Evolutionary conservation across 2,797 vertebrate species (phyloP), one percentile per base, ranked within the genome.

Genomic region (Cygnus olor): DNA sequence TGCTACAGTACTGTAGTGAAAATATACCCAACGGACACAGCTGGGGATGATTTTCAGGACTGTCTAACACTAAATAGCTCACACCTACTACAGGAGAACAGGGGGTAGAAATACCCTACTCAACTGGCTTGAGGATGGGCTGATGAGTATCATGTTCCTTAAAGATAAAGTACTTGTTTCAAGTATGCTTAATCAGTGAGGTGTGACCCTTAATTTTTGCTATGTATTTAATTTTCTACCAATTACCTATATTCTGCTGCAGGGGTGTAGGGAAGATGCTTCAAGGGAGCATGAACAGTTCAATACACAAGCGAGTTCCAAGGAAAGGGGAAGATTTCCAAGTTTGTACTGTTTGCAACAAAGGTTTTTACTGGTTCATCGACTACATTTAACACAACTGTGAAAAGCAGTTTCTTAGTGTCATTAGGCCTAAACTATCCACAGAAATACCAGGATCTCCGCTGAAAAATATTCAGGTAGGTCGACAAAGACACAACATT

Each of bases 261-360:
- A 87, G 60, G 5, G 12, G 12, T 8, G 82, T 47, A 68, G 6
- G 60, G 40, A 36, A 66, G 9, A 40, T 2, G 4, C 42, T 38
- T 19, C 36, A 63, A 79, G 44, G 65, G 47, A 60, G 16, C 38
- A 80, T 0, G 3, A 14, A 70, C 9, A 82, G 32, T 18, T 82
- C 68, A 51, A 44, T 44, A 70, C 38, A 69, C 11, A 64, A 36
- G 47, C 36, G 42, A 81, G 14, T 82, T 89, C 4, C 34, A 20
- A 92, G 21, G 22, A 28, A 82, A 88, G 53, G 45, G 15, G 30
- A 89, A 76, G 28, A 73, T 21, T 77, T 90, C 53, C 38, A 89
- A 71, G 53, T 70, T 66, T 80, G 36, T 32, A 90, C 76, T 14
- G 10, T 32, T 12, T 68, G n/a, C 32, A 93, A 27, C 58, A 89